These are phyloP conservation scores for Atherinosoma microstoma DNA, from an alignment of 2,797 vertebrate genomes.

Conservation along the genomic window DNA sequence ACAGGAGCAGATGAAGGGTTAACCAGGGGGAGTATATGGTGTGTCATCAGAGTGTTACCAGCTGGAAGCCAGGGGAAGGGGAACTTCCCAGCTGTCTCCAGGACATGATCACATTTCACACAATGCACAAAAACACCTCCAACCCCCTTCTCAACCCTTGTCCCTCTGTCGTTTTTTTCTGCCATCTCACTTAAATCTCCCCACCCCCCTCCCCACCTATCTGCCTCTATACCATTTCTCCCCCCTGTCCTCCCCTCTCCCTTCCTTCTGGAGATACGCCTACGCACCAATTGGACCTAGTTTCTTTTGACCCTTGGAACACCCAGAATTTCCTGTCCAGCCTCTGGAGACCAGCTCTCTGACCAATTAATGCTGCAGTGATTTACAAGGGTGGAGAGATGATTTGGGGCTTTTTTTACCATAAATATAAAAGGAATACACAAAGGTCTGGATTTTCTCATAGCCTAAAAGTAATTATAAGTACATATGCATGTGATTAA, in stretches of 20 bases:
- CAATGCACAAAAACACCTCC: slow-evolving; percentile 68
- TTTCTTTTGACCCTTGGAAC: slow-evolving; percentile 67
- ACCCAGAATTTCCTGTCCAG: slow-evolving; percentile 67
- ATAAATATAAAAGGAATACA: too few relatives aligned
- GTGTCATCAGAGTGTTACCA: slow-evolving; percentile 60
- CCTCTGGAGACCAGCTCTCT: slow-evolving; percentile 42
- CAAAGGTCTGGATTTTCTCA: background rate
- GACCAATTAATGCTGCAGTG: slow-evolving; percentile 44
- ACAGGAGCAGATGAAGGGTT: slow-evolving; percentile 61
- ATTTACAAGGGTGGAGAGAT: slow-evolving; percentile 18
- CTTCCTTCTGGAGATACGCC: slow-evolving; percentile 57
- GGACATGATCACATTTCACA: slow-evolving; percentile 77
- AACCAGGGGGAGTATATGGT: slow-evolving; percentile 41
- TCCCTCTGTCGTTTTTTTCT: slow-evolving; percentile 28
- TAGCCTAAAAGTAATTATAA: background rate
- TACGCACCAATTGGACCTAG: slow-evolving; percentile 40
- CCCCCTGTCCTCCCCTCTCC: slow-evolving; percentile 12
- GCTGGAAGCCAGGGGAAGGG: slow-evolving; percentile 60
- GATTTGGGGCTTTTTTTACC: slow-evolving; percentile 9
- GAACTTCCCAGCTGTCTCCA: slow-evolving; percentile 78
- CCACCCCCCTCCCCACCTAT: slow-evolving; percentile 24
- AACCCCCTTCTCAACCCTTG: background rate
- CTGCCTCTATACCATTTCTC: slow-evolving; percentile 22
- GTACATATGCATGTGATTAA: background rate
- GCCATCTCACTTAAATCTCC: slow-evolving; percentile 33